These are phyloP conservation scores for Candidula unifasciata DNA, from an alignment of 2,888 invertebrate genomes.

Conservation along the genomic window DNA sequence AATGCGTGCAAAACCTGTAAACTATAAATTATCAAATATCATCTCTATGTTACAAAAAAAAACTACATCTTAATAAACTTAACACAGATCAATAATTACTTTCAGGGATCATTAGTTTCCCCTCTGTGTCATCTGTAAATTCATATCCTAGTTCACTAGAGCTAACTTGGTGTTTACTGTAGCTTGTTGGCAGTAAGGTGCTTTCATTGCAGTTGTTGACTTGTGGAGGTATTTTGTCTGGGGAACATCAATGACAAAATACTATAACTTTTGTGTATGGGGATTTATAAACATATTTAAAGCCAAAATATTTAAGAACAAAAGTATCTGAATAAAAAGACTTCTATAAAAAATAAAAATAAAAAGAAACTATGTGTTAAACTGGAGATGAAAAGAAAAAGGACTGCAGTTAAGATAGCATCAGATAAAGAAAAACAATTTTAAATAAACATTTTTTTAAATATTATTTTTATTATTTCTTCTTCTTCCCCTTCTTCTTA, in stretches of 20 bases:
- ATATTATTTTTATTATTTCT: too few relatives aligned
- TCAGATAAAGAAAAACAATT: too few relatives aligned
- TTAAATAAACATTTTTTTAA: too few relatives aligned
- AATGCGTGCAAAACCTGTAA: too few relatives aligned
- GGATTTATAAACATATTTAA: too few relatives aligned
- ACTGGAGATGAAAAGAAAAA: too few relatives aligned
- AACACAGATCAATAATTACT: not conserved
- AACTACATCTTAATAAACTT: not conserved
- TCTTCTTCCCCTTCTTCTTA: too few relatives aligned
- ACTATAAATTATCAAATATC: not conserved
- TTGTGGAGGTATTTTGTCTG: constrained; percentile 38
- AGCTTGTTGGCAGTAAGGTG: constrained; percentile 5
- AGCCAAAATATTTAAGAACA: not conserved
- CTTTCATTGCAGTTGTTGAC: constrained; percentile 15
- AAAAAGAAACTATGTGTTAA: too few relatives aligned
- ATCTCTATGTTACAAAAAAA: not conserved
- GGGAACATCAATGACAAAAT: not conserved
- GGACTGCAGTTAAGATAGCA: too few relatives aligned
- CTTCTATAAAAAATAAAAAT: not conserved
- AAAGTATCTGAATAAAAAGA: not conserved
- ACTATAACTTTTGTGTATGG: not conserved
- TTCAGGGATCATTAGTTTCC: not conserved
- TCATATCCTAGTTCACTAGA: constrained; percentile 11
- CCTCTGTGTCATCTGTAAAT: not conserved
- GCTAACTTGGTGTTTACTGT: constrained; percentile 38